These are phyloP conservation scores for Dynastes tityus DNA, from an alignment of 2,888 invertebrate species.

Conservation along the genomic window DNA sequence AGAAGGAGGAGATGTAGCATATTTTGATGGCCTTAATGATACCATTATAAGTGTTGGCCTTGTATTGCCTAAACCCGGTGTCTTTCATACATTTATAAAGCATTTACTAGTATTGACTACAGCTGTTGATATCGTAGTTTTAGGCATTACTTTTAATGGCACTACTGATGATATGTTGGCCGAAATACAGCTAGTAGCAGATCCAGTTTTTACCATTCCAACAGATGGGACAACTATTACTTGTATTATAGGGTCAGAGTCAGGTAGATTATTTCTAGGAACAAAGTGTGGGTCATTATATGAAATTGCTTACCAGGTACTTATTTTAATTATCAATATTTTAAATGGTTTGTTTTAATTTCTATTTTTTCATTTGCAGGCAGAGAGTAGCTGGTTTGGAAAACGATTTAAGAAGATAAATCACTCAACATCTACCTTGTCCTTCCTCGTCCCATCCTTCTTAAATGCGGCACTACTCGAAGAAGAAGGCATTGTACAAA, in stretches of 20 bases:
- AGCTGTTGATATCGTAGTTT: slow-evolving; percentile 93
- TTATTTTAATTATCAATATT: not conserved
- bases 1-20: slow-evolving; percentile 94
- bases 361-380: slow-evolving; percentile 70
- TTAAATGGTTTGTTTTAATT: not conserved
- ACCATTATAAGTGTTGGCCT: slow-evolving; percentile 95
- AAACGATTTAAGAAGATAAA: slow-evolving; percentile 96
- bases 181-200: slow-evolving; percentile 93
- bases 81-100: slow-evolving; percentile 92
- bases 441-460: slow-evolving; percentile 92
- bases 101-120: slow-evolving; percentile 94
- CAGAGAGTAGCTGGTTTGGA: slow-evolving; percentile 93
- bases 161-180: slow-evolving; percentile 70
- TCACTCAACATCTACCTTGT: slow-evolving; percentile 90
- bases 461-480: slow-evolving; percentile 88
- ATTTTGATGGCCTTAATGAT: slow-evolving; percentile 95
- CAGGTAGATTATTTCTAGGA: slow-evolving; percentile 94
- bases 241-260: slow-evolving; percentile 84
- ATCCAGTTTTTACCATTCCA: slow-evolving; percentile 93
- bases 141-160: slow-evolving; percentile 80
- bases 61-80: slow-evolving; percentile 88
- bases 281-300: slow-evolving; percentile 95
- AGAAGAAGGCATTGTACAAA: slow-evolving; percentile 91
- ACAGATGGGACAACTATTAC: slow-evolving; percentile 92
- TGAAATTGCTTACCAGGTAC: slow-evolving; percentile 94